phyloP scores from a whole-genome alignment of 2,113 vertebrate species.

The Strix uralensis region DNA sequence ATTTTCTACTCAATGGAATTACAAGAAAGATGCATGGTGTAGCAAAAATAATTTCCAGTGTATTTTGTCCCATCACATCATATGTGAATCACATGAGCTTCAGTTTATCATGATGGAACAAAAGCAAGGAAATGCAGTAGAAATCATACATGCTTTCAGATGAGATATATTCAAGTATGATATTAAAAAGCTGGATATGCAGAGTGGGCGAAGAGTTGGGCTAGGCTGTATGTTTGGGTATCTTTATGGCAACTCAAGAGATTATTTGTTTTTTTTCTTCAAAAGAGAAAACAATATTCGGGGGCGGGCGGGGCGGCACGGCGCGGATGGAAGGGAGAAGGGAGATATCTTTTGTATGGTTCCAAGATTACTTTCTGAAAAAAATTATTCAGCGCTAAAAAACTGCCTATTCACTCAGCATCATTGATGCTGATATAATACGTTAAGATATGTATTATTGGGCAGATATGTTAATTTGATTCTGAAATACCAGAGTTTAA shows the following conservation, averaged over 20 bases:
- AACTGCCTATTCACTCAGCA: background rate
- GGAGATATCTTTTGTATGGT: background rate
- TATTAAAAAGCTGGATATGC: background rate
- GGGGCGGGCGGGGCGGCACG: no score
- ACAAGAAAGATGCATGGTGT: background rate
- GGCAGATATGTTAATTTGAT: background rate
- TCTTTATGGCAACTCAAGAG: background rate
- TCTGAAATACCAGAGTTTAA: background rate
- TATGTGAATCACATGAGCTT: background rate
- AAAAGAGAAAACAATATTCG: background rate
- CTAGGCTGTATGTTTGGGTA: background rate
- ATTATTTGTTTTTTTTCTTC: background rate
- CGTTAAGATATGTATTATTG: rapidly evolving
- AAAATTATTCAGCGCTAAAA: background rate
- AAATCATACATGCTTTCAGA: background rate
- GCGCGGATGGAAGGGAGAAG: background rate
- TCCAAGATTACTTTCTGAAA: background rate
- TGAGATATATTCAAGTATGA: no score
- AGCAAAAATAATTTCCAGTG: background rate
- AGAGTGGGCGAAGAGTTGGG: background rate
- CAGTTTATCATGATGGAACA: background rate
- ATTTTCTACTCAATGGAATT: background rate
- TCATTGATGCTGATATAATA: background rate
- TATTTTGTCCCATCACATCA: background rate
- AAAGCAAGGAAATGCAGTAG: background rate